Conservation (phyloP, 2,113 vertebrate genomes). For the Junco hyemalis region DNA sequence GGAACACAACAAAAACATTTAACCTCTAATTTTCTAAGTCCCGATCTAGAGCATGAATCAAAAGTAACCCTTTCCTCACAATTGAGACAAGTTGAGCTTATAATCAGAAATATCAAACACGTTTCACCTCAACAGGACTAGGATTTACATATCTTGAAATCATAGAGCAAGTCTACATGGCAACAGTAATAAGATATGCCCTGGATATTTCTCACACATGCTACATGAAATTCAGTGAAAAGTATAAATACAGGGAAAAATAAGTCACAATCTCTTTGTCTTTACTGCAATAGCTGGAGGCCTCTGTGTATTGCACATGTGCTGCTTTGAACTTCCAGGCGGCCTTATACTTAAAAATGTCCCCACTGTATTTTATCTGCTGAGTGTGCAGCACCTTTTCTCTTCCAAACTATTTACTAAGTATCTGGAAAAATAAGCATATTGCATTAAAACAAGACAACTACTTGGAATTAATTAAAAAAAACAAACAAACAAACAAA, state of each 20-base stretch:
- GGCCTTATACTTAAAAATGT: neutral
- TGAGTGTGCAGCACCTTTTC: neutral
- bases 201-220: neutral
- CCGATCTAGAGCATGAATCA: neutral
- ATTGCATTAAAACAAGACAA: neutral
- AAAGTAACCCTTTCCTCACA: neutral
- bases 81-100: neutral
- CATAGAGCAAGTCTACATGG: neutral
- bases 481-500: neutral
- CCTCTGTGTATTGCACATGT: neutral
- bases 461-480: neutral
- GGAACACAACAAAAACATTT: neutral
- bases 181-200: neutral
- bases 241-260: neutral
- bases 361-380: neutral
- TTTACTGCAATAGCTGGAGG: neutral
- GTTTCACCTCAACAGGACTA: neutral
- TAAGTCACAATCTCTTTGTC: neutral
- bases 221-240: neutral
- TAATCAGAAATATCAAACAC: neutral
- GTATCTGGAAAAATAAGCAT: neutral
- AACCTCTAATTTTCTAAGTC: neutral
- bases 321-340: neutral
- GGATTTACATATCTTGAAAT: neutral
- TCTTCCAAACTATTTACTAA: neutral